Evolutionary conservation across 2,113 vertebrate genomes (phyloP), one percentile per base, ranked within the genome.

Genomic region (Dromaius novaehollandiae): DNA sequence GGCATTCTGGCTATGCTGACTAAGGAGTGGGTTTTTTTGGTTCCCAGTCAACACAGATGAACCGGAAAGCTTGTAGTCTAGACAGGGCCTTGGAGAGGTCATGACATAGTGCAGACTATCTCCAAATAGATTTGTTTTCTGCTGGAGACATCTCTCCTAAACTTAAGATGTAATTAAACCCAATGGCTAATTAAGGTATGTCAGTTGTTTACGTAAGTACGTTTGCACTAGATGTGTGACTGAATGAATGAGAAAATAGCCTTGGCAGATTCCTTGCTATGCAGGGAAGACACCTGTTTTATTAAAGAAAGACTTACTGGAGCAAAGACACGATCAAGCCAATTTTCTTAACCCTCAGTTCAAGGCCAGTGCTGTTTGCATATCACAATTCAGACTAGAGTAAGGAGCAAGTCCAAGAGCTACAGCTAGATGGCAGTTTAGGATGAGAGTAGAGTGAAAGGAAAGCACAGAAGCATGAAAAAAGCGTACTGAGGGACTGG

Each of bases 391-490:
- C 14, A 6, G 30, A 13, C n/a, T 2, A 15, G 26, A 25, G 7
- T 6, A 5, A 51, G 53, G 40, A 40, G 90, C 42, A 58, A 48
- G 30, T 5, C 58, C 58, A 1, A 38, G 58, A 40, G 64, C 75
- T 32, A 60, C 76, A 24, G 90, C 84, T 93, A 96, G 96, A 20
- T 93, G 96, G 94, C 96, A 66, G 63, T 2, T 46, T 12, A 91
- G 92, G 85, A 86, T 42, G 70, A 6, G 90, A 17, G 12, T 9
- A 6, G 38, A 51, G 34, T 46, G 17, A 7, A 20, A 56, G 36
- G 28, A 20, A 28, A 55, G 18, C n/a, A 6, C 30, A 1, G 7
- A 9, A 2, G 2, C 11, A 12, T 3, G 56, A 2, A 4, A 22
- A 34, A 11, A 19, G 4, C 7, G 4, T 20, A 30, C 34, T 36